Conservation (phyloP, 1,140 invertebrate species). For the Medauroidea extradentata region DNA sequence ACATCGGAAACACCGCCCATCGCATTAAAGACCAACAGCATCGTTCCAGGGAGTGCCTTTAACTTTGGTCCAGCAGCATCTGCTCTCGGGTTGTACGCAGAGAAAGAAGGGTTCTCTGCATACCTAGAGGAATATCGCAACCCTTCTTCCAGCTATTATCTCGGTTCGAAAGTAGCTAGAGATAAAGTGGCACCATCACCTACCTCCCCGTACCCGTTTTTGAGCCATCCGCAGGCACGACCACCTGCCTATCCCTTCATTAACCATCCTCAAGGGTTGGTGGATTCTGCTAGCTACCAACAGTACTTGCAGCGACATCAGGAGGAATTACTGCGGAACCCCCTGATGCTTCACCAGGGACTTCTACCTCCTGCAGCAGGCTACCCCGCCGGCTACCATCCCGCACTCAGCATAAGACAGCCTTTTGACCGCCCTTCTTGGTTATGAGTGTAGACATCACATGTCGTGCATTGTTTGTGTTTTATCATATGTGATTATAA, state of each 20-base stretch:
- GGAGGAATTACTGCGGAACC: constrained; percentile 48
- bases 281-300: constrained; percentile 58
- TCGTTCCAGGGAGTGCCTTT: constrained; percentile 63
- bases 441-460: constrained; percentile 30
- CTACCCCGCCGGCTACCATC: constrained; percentile 58
- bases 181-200: constrained; percentile 43
- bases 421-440: constrained; percentile 59
- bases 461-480: too few species aligned
- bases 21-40: constrained; percentile 52
- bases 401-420: constrained; percentile 57
- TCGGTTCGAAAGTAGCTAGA: constrained; percentile 23
- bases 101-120: constrained; percentile 48
- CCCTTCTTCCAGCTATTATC: constrained; percentile 24
- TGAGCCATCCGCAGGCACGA: constrained; percentile 47
- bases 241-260: constrained; percentile 43
- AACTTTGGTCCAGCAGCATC: constrained; percentile 59
- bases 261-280: constrained; percentile 33
- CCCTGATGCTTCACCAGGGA: constrained; percentile 53
- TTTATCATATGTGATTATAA: too few species aligned
- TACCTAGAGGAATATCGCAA: constrained; percentile 54
- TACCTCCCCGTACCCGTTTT: constrained; percentile 44
- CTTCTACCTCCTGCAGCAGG: constrained; percentile 48
- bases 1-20: constrained; percentile 49
- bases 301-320: constrained; percentile 59
- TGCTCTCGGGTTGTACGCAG: constrained; percentile 50